A percentile compares a stretch with the other conserved stretches of the same genome.
Evolutionary conservation across 2,113 vertebrate species (phyloP).

Genomic region (Corvus moneduloides): DNA sequence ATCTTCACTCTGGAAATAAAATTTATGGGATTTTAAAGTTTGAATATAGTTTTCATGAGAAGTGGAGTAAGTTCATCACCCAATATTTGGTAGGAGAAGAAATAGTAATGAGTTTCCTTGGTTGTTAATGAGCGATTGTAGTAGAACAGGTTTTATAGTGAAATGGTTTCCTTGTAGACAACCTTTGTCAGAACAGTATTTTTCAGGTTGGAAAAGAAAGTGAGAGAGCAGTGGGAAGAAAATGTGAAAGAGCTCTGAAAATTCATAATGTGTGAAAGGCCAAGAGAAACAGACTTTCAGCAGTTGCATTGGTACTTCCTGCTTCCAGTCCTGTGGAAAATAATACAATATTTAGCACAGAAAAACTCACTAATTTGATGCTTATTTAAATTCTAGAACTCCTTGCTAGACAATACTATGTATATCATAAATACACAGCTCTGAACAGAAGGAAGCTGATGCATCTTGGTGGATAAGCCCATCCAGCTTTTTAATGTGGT

Average conservation of each 20-base stretch:
- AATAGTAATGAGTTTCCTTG: neutral
- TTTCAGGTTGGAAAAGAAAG: neutral
- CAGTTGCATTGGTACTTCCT: neutral
- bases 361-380: neutral
- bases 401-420: accelerated
- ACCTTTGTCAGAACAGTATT: neutral
- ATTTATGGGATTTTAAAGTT: neutral
- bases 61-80: neutral
- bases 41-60: neutral
- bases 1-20: neutral
- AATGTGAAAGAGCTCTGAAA: neutral
- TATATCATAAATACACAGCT: neutral
- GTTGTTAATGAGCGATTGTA: neutral
- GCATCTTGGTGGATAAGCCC: neutral
- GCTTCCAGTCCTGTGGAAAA: neutral
- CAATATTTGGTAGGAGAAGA: neutral
- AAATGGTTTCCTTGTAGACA: neutral
- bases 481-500: neutral
- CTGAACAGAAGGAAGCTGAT: neutral
- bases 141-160: neutral
- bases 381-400: neutral
- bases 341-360: neutral
- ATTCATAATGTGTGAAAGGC: neutral
- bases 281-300: neutral
- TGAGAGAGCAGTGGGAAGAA: neutral